Conservation (phyloP, 2,888 invertebrate genomes). For the Drosophila tanythrix region DNA sequence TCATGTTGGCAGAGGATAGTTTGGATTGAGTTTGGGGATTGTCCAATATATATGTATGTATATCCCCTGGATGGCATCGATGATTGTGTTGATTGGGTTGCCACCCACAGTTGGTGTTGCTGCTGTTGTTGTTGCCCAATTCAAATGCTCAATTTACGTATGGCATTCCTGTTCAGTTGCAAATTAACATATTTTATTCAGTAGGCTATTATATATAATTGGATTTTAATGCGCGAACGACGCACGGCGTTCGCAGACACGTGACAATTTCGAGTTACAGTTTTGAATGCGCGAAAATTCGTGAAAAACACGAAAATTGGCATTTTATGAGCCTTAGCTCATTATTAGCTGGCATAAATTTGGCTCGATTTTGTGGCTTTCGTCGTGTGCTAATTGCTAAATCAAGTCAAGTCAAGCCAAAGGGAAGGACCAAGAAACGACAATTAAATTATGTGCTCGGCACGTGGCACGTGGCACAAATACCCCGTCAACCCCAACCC, state of each 20-base stretch:
- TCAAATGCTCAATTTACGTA: slow-evolving; percentile 36
- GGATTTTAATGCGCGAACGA: slow-evolving; percentile 58
- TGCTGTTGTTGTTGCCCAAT: background rate
- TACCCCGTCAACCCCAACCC: background rate
- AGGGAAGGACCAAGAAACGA: slow-evolving; percentile 24
- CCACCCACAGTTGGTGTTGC: too few species aligned
- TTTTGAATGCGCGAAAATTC: slow-evolving; percentile 18
- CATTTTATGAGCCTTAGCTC: slow-evolving; percentile 59
- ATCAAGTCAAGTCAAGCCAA: slow-evolving; percentile 55
- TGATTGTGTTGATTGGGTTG: background rate
- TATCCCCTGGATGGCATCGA: background rate
- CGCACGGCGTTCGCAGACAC: slow-evolving; percentile 25
- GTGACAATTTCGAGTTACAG: slow-evolving; percentile 29
- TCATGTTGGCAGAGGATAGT: background rate
- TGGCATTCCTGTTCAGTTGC: slow-evolving; percentile 29
- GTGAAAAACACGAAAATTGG: slow-evolving; percentile 45
- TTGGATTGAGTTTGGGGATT: background rate
- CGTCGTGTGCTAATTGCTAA: slow-evolving; percentile 71
- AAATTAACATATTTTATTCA: slow-evolving; percentile 71
- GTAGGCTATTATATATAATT: slow-evolving; percentile 62
- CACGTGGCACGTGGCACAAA: slow-evolving; percentile 41
- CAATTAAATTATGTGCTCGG: slow-evolving; percentile 68
- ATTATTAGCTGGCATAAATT: slow-evolving; percentile 37
- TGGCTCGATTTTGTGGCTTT: slow-evolving; percentile 12
- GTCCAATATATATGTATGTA: background rate